phyloP scores from a whole-genome alignment of 2,888 invertebrate species.

The Athalia cordata region DNA sequence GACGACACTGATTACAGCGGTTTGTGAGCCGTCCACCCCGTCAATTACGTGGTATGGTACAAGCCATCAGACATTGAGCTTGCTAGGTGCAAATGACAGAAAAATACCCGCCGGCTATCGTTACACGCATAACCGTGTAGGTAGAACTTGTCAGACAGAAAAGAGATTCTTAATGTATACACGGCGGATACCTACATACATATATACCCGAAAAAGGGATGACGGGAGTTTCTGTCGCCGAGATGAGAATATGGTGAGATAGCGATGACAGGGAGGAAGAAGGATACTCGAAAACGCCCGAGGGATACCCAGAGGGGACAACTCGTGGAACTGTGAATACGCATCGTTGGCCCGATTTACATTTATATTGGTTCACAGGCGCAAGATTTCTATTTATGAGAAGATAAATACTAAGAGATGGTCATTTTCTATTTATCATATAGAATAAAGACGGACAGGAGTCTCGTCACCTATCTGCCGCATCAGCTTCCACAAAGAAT shows the following conservation, averaged over 20 bases:
- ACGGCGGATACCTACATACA: too few species aligned
- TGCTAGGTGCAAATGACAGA: constrained; percentile 35
- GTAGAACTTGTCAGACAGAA: too few species aligned
- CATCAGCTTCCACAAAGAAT: constrained; percentile 1
- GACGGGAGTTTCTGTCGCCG: background rate
- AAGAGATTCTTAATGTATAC: too few species aligned
- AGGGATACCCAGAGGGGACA: constrained; percentile 23
- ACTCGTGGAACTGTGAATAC: constrained; percentile 10
- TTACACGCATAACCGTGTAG: background rate
- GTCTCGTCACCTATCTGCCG: constrained; percentile 28
- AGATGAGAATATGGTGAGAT: constrained; percentile 1
- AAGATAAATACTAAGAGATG: constrained; percentile 46
- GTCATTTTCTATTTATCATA: constrained; percentile 44
- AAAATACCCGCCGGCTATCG: constrained; percentile 17
- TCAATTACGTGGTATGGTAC: constrained; percentile 18
- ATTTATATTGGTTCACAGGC: constrained; percentile 52
- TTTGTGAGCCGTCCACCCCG: background rate
- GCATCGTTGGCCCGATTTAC: constrained; percentile 49
- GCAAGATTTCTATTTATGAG: constrained; percentile 51
- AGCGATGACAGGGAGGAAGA: constrained; percentile 23
- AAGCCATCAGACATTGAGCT: background rate
- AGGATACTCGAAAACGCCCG: constrained; percentile 3
- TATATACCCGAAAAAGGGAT: constrained; percentile 18
- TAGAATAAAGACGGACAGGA: constrained; percentile 32
- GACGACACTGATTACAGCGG: constrained; percentile 3